Evolutionary conservation across 1,140 invertebrate genomes (phyloP).

Genomic region (Sycobia sp.): DNA sequence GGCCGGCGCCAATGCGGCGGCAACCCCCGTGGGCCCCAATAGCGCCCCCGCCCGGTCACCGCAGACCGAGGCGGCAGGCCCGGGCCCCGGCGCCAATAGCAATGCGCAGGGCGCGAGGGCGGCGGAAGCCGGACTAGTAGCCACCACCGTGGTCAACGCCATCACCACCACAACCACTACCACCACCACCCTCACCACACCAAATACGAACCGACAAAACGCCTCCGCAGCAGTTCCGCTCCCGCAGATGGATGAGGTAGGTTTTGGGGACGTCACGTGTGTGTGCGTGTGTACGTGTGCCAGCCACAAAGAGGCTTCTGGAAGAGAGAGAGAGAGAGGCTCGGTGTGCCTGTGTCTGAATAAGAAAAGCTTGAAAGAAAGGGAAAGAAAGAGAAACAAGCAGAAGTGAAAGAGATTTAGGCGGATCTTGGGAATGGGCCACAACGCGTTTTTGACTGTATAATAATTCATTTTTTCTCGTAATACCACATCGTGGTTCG

Average conservation of each 20-base stretch:
- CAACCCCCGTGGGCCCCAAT: slow-evolving; percentile 26
- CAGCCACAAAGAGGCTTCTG: slow-evolving; percentile 1
- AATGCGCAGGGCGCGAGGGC: slow-evolving; percentile 40
- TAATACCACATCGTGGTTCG: too few relatives aligned
- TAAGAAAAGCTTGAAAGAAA: too few relatives aligned
- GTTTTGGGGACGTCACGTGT: slow-evolving; percentile 50
- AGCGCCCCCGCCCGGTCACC: slow-evolving; percentile 7
- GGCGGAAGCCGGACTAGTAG: slow-evolving; percentile 43
- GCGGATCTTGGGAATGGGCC: too few relatives aligned
- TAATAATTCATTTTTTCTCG: too few relatives aligned
- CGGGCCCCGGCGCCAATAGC: slow-evolving; percentile 24
- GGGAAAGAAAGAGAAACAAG: too few relatives aligned
- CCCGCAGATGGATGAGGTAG: slow-evolving; percentile 59
- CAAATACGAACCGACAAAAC: slow-evolving; percentile 56
- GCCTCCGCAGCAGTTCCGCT: slow-evolving; percentile 52
- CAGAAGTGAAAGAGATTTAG: too few relatives aligned
- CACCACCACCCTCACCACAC: slow-evolving; percentile 43
- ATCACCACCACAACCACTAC: slow-evolving; percentile 40
- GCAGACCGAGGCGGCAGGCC: slow-evolving; percentile 17
- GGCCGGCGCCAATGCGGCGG: slow-evolving; percentile 40
- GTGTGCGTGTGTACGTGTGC: too few relatives aligned
- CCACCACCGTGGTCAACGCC: slow-evolving; percentile 47
- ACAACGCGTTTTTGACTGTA: too few relatives aligned
- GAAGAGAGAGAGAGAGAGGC: neutral
- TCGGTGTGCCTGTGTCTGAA: too few relatives aligned